Evolutionary conservation across 2,888 invertebrate genomes (phyloP).

Genomic region (Euclidia mi): DNA sequence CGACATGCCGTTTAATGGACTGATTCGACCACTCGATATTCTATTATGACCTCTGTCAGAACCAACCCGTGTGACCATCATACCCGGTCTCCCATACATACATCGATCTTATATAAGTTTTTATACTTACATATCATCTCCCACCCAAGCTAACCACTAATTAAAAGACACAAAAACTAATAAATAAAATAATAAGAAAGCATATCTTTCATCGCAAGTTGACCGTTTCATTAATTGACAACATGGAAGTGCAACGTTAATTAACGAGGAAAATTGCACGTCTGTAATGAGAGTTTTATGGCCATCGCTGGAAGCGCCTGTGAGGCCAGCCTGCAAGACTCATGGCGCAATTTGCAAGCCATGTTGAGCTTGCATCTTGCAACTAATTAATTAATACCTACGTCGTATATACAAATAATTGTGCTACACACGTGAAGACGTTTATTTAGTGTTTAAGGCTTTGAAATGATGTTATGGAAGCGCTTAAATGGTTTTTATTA

Average conservation of each 20-base stretch:
- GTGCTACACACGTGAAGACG: slow-evolving; percentile 21
- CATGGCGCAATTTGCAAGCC: slow-evolving; percentile 68
- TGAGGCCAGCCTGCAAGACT: slow-evolving; percentile 61
- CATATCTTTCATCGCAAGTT: slow-evolving; percentile 45
- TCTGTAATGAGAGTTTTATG: slow-evolving; percentile 76
- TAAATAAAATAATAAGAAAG: slow-evolving; percentile 30
- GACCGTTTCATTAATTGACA: slow-evolving; percentile 67
- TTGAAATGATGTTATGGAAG: no score
- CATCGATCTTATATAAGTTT: no score
- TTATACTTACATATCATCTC: no score
- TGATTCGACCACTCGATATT: no score
- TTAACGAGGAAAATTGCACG: slow-evolving; percentile 75
- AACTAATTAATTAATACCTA: slow-evolving; percentile 69
- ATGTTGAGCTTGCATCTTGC: slow-evolving; percentile 63
- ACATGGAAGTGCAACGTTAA: slow-evolving; percentile 70
- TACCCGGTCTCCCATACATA: no score
- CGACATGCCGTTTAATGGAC: no score
- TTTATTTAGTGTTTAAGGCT: slow-evolving; percentile 3
- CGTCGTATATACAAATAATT: slow-evolving; percentile 63
- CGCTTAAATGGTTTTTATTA: no score
- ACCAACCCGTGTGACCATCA: no score
- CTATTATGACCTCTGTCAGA: no score
- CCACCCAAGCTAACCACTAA: neutral
- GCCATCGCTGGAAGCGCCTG: slow-evolving; percentile 55
- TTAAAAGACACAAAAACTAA: no score